Percentiles rank a stretch among this genome's conserved stretches.
Evolutionary conservation across 2,797 vertebrate genomes (phyloP).

Genomic region (Telmatherina bonti): DNA sequence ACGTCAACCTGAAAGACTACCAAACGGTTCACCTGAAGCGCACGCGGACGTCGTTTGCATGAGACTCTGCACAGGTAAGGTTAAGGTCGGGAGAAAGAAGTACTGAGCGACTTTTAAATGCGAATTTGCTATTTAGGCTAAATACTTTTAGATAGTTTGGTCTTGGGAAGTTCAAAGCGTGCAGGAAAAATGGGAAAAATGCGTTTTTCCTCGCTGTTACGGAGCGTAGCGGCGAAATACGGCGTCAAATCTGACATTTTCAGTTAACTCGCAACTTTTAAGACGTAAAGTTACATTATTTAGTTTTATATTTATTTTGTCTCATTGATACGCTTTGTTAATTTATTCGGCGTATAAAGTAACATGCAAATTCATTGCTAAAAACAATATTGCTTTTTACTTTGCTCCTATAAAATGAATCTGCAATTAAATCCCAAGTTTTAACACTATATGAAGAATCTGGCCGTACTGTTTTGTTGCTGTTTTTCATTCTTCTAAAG

Average conservation of each 20-base stretch:
- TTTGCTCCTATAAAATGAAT: neutral
- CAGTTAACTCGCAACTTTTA: neutral
- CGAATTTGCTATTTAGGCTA: neutral
- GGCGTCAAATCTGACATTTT: constrained; percentile 7
- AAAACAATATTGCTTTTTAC: neutral
- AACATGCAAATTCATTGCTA: neutral
- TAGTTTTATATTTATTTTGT: neutral
- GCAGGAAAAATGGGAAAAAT: neutral
- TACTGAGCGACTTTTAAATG: neutral
- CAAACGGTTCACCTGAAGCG: constrained; percentile 37
- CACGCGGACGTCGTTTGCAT: constrained; percentile 67
- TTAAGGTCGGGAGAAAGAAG: neutral
- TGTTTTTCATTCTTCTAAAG: too few species aligned
- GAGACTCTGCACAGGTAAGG: constrained; percentile 73
- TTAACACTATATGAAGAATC: too few species aligned
- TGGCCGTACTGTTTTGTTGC: neutral
- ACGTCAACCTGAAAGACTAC: constrained; percentile 13
- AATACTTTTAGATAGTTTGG: neutral
- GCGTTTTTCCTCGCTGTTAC: neutral
- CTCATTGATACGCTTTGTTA: accelerated
- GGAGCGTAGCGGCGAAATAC: neutral
- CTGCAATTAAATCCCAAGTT: too few species aligned
- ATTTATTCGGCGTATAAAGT: constrained; percentile 18
- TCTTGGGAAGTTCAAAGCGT: neutral
- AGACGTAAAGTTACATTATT: accelerated